phyloP scores from a whole-genome alignment of 2,113 vertebrate genomes.

The Stomatorhinus ivindoensis region DNA sequence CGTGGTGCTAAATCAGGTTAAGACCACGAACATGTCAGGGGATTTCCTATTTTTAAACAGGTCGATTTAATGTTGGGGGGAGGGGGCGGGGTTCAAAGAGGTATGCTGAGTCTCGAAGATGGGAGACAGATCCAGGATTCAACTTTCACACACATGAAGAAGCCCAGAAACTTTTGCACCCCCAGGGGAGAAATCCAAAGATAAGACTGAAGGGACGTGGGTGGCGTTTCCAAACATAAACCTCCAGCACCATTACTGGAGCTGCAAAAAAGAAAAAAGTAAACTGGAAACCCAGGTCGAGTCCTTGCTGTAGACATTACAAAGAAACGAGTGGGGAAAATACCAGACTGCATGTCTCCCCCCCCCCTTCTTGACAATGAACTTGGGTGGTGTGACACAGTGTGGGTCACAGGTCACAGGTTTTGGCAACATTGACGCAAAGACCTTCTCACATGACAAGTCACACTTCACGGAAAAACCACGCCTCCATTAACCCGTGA shows the following conservation, averaged over 20 bases:
- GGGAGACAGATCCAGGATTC: neutral
- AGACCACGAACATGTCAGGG: neutral
- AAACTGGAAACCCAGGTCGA: neutral
- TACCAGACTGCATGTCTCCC: neutral
- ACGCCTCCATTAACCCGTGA: neutral
- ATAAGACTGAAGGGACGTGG: neutral
- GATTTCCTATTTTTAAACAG: slow-evolving; percentile 7
- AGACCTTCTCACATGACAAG: neutral
- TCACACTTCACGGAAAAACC: neutral
- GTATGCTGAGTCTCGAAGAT: neutral
- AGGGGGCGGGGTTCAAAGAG: too few relatives aligned
- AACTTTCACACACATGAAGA: neutral
- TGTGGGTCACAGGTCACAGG: neutral
- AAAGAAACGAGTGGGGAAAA: neutral
- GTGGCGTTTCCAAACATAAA: neutral
- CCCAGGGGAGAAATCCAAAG: neutral
- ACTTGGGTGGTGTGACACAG: neutral
- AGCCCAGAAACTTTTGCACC: neutral
- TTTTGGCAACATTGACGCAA: neutral
- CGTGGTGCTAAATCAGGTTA: neutral
- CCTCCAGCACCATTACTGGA: neutral
- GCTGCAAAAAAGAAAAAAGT: neutral
- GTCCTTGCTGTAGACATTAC: neutral
- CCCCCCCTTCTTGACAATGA: neutral
- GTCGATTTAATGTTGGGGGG: neutral